Conservation (phyloP, 1,140 invertebrate species). For the Polypedilum vanderplanki region DNA sequence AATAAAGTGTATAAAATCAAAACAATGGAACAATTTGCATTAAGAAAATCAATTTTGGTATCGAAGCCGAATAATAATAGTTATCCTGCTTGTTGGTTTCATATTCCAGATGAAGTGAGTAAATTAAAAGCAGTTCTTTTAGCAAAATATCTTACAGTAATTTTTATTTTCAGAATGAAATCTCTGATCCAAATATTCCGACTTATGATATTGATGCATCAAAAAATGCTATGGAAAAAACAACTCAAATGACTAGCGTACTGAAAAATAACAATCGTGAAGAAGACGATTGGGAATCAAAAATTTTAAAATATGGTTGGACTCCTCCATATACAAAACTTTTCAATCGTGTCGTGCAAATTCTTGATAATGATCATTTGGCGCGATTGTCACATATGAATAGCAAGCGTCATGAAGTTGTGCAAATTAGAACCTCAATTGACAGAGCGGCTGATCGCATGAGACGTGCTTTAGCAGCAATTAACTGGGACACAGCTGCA, state of each 20-base stretch:
- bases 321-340: constrained; percentile 55
- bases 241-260: constrained; percentile 55
- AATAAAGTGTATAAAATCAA: neutral
- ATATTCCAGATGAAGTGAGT: constrained; percentile 5
- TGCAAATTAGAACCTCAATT: constrained; percentile 58
- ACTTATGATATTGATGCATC: constrained; percentile 59
- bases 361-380: constrained; percentile 65
- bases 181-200: constrained; percentile 35
- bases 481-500: constrained; percentile 62
- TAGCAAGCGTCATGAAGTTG: constrained; percentile 53
- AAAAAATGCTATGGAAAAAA: constrained; percentile 63
- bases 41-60: neutral
- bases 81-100: neutral
- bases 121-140: neutral
- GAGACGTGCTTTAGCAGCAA: constrained; percentile 56
- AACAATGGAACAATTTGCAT: neutral
- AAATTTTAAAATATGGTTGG: constrained; percentile 61
- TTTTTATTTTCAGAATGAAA: neutral
- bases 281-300: constrained; percentile 64
- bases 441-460: constrained; percentile 65
- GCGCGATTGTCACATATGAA: constrained; percentile 54
- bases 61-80: neutral
- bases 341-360: constrained; percentile 58
- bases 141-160: neutral
- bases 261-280: constrained; percentile 54